phyloP scores from a whole-genome alignment of 1,140 invertebrate genomes.

The Tetramorium parvispinum region DNA sequence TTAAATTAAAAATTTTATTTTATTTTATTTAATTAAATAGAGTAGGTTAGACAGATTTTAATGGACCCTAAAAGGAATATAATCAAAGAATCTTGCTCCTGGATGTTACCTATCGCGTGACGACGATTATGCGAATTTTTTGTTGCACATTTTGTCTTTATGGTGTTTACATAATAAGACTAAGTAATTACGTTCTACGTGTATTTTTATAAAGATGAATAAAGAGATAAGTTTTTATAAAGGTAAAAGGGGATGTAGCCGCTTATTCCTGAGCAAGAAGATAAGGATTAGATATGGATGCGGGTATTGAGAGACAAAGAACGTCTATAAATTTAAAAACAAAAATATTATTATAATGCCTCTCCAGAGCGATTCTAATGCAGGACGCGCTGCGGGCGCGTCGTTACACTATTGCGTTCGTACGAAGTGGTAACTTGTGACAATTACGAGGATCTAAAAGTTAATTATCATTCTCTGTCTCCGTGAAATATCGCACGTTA shows the following conservation, averaged over 20 bases:
- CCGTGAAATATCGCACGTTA: slow-evolving; percentile 55
- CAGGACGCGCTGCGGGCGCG: slow-evolving; percentile 58
- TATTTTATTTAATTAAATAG: no score
- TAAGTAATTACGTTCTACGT: slow-evolving; percentile 13
- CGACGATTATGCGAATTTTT: background rate
- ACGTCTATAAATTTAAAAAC: slow-evolving; percentile 76
- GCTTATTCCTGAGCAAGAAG: background rate
- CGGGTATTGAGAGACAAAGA: slow-evolving; percentile 33
- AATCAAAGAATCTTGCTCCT: slow-evolving; percentile 25
- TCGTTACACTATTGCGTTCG: slow-evolving; percentile 72
- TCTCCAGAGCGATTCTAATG: slow-evolving; percentile 60
- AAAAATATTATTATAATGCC: slow-evolving; percentile 80
- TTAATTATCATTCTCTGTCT: slow-evolving; percentile 63
- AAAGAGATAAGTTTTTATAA: slow-evolving; percentile 19
- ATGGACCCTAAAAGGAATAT: background rate
- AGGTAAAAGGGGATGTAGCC: background rate
- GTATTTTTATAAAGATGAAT: slow-evolving; percentile 19
- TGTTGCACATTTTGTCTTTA: background rate
- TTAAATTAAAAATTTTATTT: slow-evolving; percentile 25
- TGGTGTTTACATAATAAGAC: background rate
- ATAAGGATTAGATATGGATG: background rate
- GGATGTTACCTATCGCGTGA: slow-evolving; percentile 49
- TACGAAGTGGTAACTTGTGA: slow-evolving; percentile 70
- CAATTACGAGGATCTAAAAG: slow-evolving; percentile 66
- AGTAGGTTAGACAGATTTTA: background rate